Percentiles rank a stretch among this genome's conserved stretches.
phyloP scores from a whole-genome alignment of 1,140 invertebrate genomes.

The Bathynomus jamesi region DNA sequence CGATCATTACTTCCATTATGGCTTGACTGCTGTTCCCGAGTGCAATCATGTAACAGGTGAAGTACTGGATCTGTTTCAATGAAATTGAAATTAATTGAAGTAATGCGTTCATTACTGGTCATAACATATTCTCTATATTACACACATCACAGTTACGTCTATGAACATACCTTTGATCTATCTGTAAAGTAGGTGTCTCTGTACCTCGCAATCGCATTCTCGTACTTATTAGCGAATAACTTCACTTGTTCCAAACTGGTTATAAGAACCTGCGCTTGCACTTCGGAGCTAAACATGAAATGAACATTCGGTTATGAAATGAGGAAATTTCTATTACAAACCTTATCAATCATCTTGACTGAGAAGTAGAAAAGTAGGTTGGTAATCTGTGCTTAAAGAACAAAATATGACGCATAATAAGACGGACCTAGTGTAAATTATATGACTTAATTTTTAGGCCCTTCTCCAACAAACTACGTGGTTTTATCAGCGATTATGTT shows the following conservation, averaged over 20 bases:
- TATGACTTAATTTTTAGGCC: no score
- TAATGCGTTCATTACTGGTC: not conserved
- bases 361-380: no score
- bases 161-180: slow-evolving; percentile 50
- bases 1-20: slow-evolving; percentile 74
- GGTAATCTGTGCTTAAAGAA: no score
- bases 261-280: slow-evolving; percentile 76
- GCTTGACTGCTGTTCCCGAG: slow-evolving; percentile 86
- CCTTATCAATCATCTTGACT: no score
- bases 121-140: no score
- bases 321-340: no score
- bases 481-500: no score
- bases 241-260: slow-evolving; percentile 83
- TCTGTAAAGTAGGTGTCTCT: slow-evolving; percentile 65
- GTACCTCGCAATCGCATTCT: slow-evolving; percentile 75
- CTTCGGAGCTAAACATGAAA: slow-evolving; percentile 59
- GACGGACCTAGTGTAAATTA: no score
- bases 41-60: slow-evolving; percentile 89
- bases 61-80: slow-evolving; percentile 65
- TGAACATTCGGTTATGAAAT: no score
- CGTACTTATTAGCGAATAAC: slow-evolving; percentile 75
- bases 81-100: slow-evolving; percentile 4
- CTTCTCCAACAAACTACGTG: no score
- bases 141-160: no score
- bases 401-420: no score